phyloP scores from a whole-genome alignment of 37 sponge, comb jelly and placozoan genomes.

The Halichondria panicea region DNA sequence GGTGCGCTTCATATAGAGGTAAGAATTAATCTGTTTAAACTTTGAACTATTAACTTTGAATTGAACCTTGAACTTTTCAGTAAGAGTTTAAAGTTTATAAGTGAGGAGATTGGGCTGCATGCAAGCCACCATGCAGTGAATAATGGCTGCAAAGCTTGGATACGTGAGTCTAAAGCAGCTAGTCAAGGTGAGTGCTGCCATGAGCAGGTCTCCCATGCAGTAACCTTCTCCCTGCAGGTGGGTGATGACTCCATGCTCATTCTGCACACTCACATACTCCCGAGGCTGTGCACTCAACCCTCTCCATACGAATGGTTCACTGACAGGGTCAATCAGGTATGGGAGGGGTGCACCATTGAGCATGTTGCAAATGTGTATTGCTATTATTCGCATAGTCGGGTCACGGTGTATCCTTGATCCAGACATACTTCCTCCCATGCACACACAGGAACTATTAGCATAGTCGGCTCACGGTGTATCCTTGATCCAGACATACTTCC shows the following conservation, averaged over 20 bases:
- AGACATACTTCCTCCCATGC: not conserved
- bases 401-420: not conserved
- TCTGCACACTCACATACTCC: not conserved
- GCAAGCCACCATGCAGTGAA: too few species aligned
- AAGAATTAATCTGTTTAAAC: too few species aligned
- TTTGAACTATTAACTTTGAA: too few species aligned
- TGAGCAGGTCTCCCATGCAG: not conserved
- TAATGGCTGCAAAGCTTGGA: not conserved
- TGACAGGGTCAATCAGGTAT: slow-evolving; percentile 23
- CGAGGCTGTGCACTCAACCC: not conserved
- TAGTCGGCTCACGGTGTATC: not conserved
- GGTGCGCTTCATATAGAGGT: not conserved
- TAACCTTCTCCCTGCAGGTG: not conserved
- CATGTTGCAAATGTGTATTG: too few species aligned
- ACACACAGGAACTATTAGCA: slow-evolving; percentile 26
- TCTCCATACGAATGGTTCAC: slow-evolving; percentile 24
- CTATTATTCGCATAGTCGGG: too few species aligned
- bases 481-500: not conserved
- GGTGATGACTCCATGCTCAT: not conserved
- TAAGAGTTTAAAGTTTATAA: too few species aligned
- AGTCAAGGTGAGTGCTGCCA: too few species aligned
- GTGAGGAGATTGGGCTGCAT: too few species aligned
- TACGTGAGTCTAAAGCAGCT: too few species aligned
- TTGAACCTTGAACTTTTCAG: too few species aligned
- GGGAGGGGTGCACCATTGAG: not conserved